A percentile compares a stretch with the other conserved stretches of the same genome.
phyloP scores from a whole-genome alignment of 2,888 invertebrate genomes.

The Meteorus colon region DNA sequence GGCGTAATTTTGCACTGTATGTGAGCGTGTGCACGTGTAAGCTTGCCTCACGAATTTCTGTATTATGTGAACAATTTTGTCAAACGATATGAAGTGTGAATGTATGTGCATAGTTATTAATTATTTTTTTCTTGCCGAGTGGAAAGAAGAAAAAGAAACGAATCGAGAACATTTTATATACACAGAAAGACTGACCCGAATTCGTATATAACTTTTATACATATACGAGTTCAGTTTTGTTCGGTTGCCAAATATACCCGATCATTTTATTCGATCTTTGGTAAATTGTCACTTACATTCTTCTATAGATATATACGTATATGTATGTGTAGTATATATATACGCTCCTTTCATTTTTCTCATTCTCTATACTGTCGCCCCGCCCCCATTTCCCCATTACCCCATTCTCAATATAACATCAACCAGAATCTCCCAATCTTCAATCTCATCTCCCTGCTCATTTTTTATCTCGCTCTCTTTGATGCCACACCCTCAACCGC shows the following conservation, averaged over 20 bases:
- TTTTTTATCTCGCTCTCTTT: background rate
- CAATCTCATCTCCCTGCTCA: background rate
- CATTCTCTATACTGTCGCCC: background rate
- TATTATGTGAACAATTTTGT: constrained; percentile 39
- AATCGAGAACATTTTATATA: constrained; percentile 2
- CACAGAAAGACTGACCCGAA: constrained; percentile 18
- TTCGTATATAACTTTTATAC: background rate
- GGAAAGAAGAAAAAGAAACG: constrained; percentile 7
- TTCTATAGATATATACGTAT: background rate
- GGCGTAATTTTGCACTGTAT: background rate
- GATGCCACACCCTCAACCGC: background rate
- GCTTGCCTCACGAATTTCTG: constrained; percentile 12
- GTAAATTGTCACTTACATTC: constrained; percentile 8
- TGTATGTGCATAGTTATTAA: constrained; percentile 32
- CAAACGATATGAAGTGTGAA: constrained; percentile 30
- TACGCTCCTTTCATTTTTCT: constrained; percentile 2
- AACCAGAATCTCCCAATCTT: background rate
- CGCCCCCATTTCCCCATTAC: constrained; percentile 2
- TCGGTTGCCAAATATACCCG: constrained; percentile 8
- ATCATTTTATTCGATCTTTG: constrained; percentile 11
- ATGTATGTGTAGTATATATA: background rate
- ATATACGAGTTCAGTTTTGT: constrained; percentile 4
- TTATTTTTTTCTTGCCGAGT: background rate
- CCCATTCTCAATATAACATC: background rate
- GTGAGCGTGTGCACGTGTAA: constrained; percentile 31